These are phyloP conservation scores for Pelmatolapia mariae DNA, from an alignment of 2,113 vertebrate genomes.

Conservation along the genomic window DNA sequence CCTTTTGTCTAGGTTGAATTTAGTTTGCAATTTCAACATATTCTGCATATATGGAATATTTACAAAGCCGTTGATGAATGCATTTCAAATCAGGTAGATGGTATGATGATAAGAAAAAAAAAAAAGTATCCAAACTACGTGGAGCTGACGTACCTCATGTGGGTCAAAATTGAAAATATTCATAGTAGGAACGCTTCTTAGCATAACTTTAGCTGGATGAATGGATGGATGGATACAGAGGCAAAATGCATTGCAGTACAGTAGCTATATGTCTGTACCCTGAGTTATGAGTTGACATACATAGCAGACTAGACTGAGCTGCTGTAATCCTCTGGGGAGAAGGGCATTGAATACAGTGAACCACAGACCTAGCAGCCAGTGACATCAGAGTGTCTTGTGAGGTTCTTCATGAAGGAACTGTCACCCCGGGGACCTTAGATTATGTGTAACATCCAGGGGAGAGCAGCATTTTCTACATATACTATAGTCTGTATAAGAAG, in stretches of 20 bases:
- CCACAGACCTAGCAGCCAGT: slow-evolving; percentile 16
- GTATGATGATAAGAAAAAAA: slow-evolving; percentile 13
- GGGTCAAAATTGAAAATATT: slow-evolving; percentile 4
- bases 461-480: neutral
- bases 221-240: neutral
- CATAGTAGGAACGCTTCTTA: neutral
- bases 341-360: slow-evolving; percentile 31
- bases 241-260: neutral
- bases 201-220: neutral
- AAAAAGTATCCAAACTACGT: neutral
- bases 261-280: slow-evolving; percentile 29
- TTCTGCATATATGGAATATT: slow-evolving; percentile 32
- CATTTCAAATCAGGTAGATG: slow-evolving; percentile 44
- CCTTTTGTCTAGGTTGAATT: neutral
- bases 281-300: slow-evolving; percentile 21
- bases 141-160: neutral
- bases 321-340: slow-evolving; percentile 24
- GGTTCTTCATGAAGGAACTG: slow-evolving; percentile 16
- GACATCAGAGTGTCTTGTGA: slow-evolving; percentile 44
- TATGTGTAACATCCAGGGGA: neutral
- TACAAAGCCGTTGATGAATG: slow-evolving; percentile 24
- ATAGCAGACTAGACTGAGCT: neutral
- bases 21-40: slow-evolving; percentile 1
- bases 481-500: neutral
- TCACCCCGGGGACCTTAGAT: slow-evolving; percentile 24